Percentiles rank a stretch among this genome's conserved stretches.
These are phyloP conservation scores for Sphinx pinastri DNA, from an alignment of 2,888 invertebrate species.

Conservation along the genomic window DNA sequence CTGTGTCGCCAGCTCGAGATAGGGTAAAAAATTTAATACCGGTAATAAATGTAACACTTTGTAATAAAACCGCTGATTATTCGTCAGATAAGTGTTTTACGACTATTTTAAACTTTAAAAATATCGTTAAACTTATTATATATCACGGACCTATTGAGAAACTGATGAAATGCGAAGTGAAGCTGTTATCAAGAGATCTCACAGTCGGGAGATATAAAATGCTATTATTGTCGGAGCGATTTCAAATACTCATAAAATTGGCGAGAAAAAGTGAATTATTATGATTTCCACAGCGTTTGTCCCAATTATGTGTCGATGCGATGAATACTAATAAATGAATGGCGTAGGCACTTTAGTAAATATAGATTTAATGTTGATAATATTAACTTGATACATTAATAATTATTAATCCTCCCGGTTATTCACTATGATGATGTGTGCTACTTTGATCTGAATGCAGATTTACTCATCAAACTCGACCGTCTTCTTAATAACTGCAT, in stretches of 20 bases:
- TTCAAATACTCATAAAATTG: background rate
- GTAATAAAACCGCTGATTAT: conserved; percentile 29
- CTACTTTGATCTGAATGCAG: too few species aligned
- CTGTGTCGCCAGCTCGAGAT: conserved; percentile 13
- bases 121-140: conserved; percentile 29
- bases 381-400: too few species aligned
- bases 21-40: conserved; percentile 15
- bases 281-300: background rate
- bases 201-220: background rate
- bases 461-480: too few species aligned
- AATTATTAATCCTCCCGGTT: too few species aligned
- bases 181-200: conserved; percentile 6
- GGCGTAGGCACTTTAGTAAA: too few species aligned
- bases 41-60: conserved; percentile 24
- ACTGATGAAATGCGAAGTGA: conserved; percentile 15
- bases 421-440: too few species aligned
- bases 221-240: background rate
- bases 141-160: conserved; percentile 27
- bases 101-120: conserved; percentile 26
- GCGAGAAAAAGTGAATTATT: background rate
- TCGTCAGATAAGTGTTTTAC: conserved; percentile 26
- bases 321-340: too few species aligned
- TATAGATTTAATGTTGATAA: too few species aligned
- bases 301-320: background rate
- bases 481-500: too few species aligned